Evolutionary conservation across 2,113 vertebrate genomes (phyloP).

Genomic region (Mugil cephalus): DNA sequence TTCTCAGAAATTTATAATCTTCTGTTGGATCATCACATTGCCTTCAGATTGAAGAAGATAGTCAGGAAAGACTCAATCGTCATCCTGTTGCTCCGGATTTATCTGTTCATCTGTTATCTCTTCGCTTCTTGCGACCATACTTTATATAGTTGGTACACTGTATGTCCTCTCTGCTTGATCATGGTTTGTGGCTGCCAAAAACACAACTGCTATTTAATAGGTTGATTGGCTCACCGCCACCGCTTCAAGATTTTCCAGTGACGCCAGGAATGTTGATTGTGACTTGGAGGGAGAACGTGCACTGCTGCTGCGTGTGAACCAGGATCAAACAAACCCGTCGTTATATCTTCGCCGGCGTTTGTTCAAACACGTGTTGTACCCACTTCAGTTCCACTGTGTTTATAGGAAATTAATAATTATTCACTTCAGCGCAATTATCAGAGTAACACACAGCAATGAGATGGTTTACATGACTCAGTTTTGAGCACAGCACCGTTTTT

Average conservation of each 20-base stretch:
- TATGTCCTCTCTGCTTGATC: not conserved
- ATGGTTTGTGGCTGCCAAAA: constrained; percentile 21
- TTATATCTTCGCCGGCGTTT: not conserved
- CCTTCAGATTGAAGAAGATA: no score
- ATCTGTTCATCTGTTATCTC: no score
- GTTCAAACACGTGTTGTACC: constrained; percentile 23
- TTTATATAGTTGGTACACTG: no score
- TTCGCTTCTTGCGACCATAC: no score
- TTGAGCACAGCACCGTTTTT: no score
- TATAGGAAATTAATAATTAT: not conserved
- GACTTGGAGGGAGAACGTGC: constrained; percentile 7
- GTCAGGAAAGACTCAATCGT: no score
- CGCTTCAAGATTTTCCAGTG: not conserved
- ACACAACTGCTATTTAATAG: not conserved
- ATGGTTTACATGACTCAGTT: not conserved
- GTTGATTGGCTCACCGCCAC: constrained; percentile 1
- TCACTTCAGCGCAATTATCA: constrained; percentile 1
- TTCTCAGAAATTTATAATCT: not conserved
- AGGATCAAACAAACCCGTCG: not conserved
- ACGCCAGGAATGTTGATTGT: constrained; percentile 3
- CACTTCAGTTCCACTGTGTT: not conserved
- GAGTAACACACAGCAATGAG: not conserved
- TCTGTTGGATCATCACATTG: no score
- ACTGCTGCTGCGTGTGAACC: not conserved
- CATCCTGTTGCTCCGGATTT: no score